A percentile compares a stretch with the other conserved stretches of the same genome.
These are phyloP conservation scores for Austrofundulus limnaeus DNA, from an alignment of 2,113 vertebrate genomes.

Conservation along the genomic window DNA sequence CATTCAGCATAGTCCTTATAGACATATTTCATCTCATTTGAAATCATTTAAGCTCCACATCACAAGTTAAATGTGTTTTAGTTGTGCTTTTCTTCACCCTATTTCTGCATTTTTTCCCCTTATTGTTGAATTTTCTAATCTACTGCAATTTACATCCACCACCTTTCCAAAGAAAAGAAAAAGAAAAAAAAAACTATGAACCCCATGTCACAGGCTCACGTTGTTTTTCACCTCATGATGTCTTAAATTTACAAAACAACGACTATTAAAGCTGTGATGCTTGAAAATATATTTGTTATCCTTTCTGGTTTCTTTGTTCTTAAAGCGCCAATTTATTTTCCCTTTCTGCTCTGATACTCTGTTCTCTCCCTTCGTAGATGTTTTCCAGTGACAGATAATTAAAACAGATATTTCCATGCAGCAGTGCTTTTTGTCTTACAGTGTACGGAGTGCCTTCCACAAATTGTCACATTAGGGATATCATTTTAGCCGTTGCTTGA, in stretches of 20 bases:
- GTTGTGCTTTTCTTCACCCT: too few relatives aligned
- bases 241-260: constrained; percentile 28
- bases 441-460: constrained; percentile 32
- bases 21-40: neutral
- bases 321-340: constrained; percentile 28
- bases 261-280: constrained; percentile 23
- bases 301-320: constrained; percentile 5
- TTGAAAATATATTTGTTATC: constrained; percentile 40
- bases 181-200: neutral
- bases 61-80: too few relatives aligned
- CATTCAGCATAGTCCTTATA: neutral
- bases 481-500: constrained; percentile 36
- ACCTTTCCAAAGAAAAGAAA: neutral
- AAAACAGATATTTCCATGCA: constrained; percentile 47
- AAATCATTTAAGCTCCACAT: too few relatives aligned
- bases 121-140: neutral
- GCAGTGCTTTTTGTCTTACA: constrained; percentile 33
- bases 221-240: constrained; percentile 8
- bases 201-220: neutral
- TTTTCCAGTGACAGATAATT: constrained; percentile 53
- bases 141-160: neutral
- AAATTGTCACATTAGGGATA: constrained; percentile 34
- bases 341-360: constrained; percentile 13
- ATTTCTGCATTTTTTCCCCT: neutral
- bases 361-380: constrained; percentile 11